Conservation (phyloP, 1,140 invertebrate genomes). For the Idris sp. region DNA sequence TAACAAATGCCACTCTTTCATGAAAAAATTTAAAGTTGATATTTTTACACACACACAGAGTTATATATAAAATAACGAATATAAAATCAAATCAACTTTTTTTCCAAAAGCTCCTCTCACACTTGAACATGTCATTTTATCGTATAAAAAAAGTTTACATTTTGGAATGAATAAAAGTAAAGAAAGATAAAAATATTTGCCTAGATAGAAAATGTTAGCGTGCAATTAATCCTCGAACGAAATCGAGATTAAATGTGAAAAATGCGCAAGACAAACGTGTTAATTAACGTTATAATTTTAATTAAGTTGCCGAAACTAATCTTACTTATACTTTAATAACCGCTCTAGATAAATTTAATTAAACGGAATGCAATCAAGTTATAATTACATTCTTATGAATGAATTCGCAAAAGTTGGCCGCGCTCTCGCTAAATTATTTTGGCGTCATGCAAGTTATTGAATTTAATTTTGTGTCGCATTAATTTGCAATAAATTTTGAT, state of each 20-base stretch:
- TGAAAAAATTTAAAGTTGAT: too few species aligned
- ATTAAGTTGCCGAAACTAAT: constrained; percentile 62
- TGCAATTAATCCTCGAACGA: constrained; percentile 33
- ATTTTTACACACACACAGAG: too few species aligned
- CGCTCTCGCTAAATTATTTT: constrained; percentile 60
- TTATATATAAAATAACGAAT: too few species aligned
- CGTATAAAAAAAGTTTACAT: too few species aligned
- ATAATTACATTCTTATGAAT: constrained; percentile 64
- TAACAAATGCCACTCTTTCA: too few species aligned
- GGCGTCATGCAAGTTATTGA: constrained; percentile 52
- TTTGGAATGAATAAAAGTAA: too few species aligned
- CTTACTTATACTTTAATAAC: constrained; percentile 63
- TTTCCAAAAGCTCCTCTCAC: too few species aligned
- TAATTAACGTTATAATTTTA: constrained; percentile 63
- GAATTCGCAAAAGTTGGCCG: constrained; percentile 55
- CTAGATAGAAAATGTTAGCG: not conserved
- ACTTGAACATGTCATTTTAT: too few species aligned
- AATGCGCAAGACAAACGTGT: constrained; percentile 47
- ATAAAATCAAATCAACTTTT: too few species aligned
- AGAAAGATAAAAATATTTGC: too few species aligned
- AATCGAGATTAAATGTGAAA: constrained; percentile 40
- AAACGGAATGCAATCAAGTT: constrained; percentile 63
- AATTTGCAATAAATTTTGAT: constrained; percentile 61
- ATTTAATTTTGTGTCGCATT: constrained; percentile 58
- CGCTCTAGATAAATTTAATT: constrained; percentile 61